A percentile compares a stretch with the other conserved stretches of the same genome.
These are phyloP conservation scores for Apistogramma diplotaenia DNA, from an alignment of 2,113 vertebrate species.

Conservation along the genomic window DNA sequence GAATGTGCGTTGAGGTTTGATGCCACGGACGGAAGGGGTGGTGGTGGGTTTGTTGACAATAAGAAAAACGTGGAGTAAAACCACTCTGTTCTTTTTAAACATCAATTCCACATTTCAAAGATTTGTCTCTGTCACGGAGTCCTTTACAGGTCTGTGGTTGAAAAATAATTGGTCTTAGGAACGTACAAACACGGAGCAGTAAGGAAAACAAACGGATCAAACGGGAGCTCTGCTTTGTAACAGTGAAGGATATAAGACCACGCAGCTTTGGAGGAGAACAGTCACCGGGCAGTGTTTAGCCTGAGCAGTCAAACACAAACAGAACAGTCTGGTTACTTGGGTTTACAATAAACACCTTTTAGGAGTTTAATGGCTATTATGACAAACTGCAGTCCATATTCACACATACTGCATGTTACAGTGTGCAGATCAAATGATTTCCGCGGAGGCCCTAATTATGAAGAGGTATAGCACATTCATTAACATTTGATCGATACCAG, in stretches of 20 bases:
- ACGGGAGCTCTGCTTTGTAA: slow-evolving; percentile 45
- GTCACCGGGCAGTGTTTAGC: slow-evolving; percentile 72
- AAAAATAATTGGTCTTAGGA: slow-evolving; percentile 19
- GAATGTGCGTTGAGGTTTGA: background rate
- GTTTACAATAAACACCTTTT: slow-evolving; percentile 48
- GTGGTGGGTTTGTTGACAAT: background rate
- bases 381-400: slow-evolving; percentile 38
- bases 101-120: background rate
- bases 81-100: background rate
- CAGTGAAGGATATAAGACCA: slow-evolving; percentile 54
- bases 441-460: slow-evolving; percentile 14
- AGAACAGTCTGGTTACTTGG: slow-evolving; percentile 67
- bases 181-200: slow-evolving; percentile 24
- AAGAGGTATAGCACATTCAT: slow-evolving; percentile 59
- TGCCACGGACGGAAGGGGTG: background rate
- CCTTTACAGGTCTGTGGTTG: slow-evolving; percentile 24
- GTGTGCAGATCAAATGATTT: slow-evolving; percentile 39
- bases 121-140: background rate
- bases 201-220: slow-evolving; percentile 28
- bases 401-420: slow-evolving; percentile 38
- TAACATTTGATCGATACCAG: slow-evolving; percentile 38
- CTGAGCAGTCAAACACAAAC: slow-evolving; percentile 71
- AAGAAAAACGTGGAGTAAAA: background rate
- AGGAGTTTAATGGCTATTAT: slow-evolving; percentile 51
- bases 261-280: slow-evolving; percentile 58